phyloP scores from a whole-genome alignment of 1,140 invertebrate species.

The Ephestia elutella region DNA sequence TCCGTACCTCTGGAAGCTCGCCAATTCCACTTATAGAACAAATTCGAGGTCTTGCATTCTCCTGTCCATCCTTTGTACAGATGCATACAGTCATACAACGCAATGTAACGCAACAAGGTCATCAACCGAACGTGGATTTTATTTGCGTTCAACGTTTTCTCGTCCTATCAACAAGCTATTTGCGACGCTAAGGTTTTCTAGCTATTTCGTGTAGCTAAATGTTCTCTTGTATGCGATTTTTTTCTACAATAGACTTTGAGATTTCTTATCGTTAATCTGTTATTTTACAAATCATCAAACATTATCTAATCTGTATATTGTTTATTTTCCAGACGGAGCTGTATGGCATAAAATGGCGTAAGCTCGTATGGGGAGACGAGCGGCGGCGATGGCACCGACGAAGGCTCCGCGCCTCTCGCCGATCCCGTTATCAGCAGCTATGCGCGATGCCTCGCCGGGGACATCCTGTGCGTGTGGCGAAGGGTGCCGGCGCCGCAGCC shows the following conservation, averaged over 20 bases:
- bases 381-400: conserved; percentile 70
- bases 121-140: conserved; percentile 2
- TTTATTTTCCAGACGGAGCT: conserved; percentile 91
- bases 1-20: conserved; percentile 27
- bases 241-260: no score
- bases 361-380: conserved; percentile 86
- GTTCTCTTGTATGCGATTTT: neutral
- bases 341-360: conserved; percentile 99
- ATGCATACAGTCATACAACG: neutral
- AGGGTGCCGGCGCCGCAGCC: conserved; percentile 79
- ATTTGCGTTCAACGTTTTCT: neutral
- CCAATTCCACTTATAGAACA: conserved; percentile 38
- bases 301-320: conserved; percentile 15
- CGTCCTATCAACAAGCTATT: neutral
- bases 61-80: conserved; percentile 14
- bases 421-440: conserved; percentile 96
- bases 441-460: conserved; percentile 92
- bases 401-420: conserved; percentile 83
- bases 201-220: neutral
- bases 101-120: conserved; percentile 3
- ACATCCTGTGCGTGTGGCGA: conserved; percentile 97
- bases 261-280: neutral
- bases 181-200: neutral
- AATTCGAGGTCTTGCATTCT: conserved; percentile 32
- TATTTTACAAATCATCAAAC: neutral